phyloP scores from a whole-genome alignment of 2,113 vertebrate species.

The Python bivittatus region DNA sequence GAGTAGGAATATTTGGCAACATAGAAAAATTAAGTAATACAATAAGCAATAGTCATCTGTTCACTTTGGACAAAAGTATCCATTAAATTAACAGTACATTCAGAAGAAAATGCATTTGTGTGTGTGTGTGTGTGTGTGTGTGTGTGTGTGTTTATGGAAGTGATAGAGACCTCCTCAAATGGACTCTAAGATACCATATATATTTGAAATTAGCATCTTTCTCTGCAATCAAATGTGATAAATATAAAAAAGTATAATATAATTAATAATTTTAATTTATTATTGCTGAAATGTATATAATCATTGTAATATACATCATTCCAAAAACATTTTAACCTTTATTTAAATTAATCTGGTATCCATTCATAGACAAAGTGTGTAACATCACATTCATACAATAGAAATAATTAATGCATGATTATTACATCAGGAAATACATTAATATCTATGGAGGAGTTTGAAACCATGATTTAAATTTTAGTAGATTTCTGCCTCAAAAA shows the following conservation, averaged over 20 bases:
- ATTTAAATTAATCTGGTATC: not conserved
- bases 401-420: not conserved
- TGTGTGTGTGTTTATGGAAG: not conserved
- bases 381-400: constrained; percentile 1
- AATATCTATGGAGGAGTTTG: constrained; percentile 1
- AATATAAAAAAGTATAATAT: not conserved
- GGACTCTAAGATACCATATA: not conserved
- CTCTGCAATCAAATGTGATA: not conserved
- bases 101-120: not conserved
- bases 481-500: constrained; percentile 12
- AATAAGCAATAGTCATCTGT: not conserved
- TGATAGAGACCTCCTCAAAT: not conserved
- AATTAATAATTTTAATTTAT: not conserved
- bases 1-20: constrained; percentile 50
- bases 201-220: not conserved
- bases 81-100: not conserved
- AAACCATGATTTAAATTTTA: constrained; percentile 3
- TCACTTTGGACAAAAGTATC: not conserved
- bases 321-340: constrained; percentile 36
- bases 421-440: constrained; percentile 15
- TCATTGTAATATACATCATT: not conserved
- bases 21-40: not conserved
- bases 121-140: not conserved
- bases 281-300: not conserved
- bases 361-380: not conserved